Evolutionary conservation across 2,113 vertebrate species (phyloP).

Genomic region (Ailuropoda melanoleuca): DNA sequence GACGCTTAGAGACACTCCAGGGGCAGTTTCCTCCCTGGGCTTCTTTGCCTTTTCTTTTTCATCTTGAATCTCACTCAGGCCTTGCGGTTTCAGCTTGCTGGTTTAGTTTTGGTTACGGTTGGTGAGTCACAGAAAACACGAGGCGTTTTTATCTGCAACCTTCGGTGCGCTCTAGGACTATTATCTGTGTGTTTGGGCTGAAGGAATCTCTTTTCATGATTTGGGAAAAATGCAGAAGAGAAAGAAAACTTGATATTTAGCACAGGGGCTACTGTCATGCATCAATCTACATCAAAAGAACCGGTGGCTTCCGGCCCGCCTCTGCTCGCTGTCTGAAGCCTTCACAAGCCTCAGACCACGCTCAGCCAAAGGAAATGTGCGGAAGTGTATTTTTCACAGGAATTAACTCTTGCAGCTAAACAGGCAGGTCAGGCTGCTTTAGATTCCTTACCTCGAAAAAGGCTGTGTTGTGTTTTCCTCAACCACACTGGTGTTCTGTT

Average conservation of each 20-base stretch:
- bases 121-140: constrained; percentile 43
- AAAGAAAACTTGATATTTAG: constrained; percentile 71
- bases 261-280: constrained; percentile 57
- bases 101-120: constrained; percentile 46
- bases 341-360: constrained; percentile 3
- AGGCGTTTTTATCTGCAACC: constrained; percentile 60
- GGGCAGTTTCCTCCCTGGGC: not conserved
- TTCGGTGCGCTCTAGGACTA: not conserved
- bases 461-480: not conserved
- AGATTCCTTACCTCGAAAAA: not conserved
- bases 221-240: not conserved
- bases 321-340: not conserved
- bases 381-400: constrained; percentile 56
- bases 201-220: constrained; percentile 63
- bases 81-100: constrained; percentile 33
- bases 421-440: not conserved
- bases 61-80: not conserved
- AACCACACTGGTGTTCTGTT: not conserved
- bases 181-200: constrained; percentile 58
- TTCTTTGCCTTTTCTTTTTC: constrained; percentile 36
- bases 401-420: constrained; percentile 56
- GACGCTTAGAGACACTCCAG: not conserved
- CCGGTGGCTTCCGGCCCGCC: constrained; percentile 45
- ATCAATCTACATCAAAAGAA: constrained; percentile 74
- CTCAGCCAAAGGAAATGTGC: constrained; percentile 51